These are phyloP conservation scores for Sciurus vulgaris DNA, from an alignment of 2,797 vertebrate genomes.

Conservation along the genomic window DNA sequence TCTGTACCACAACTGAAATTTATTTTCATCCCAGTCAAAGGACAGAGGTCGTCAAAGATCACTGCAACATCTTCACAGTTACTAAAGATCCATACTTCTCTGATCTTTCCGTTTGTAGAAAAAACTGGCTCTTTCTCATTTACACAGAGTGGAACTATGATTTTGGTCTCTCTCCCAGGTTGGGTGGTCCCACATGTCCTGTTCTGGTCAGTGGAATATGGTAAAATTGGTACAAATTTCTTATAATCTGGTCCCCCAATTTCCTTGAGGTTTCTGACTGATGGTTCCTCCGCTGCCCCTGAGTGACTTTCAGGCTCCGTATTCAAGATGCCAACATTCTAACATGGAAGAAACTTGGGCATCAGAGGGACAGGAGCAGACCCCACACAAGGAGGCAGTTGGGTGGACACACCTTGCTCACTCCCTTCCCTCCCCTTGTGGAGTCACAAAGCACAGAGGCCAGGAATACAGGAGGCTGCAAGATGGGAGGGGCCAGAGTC, in stretches of 20 bases:
- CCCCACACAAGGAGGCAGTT: not conserved
- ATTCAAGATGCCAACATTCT: not conserved
- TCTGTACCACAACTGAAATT: too few relatives aligned
- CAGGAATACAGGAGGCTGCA: too few relatives aligned
- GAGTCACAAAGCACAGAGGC: not conserved
- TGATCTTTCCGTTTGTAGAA: too few relatives aligned
- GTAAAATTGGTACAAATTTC: not conserved
- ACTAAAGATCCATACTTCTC: not conserved
- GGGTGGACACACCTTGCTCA: rapidly evolving
- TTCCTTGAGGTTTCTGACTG: not conserved
- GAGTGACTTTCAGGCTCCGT: not conserved
- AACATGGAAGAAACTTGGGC: not conserved
- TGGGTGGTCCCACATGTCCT: too few relatives aligned
- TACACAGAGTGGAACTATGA: too few relatives aligned
- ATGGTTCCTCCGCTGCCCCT: too few relatives aligned
- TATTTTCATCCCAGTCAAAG: not conserved
- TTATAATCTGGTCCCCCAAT: not conserved
- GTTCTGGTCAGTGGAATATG: too few relatives aligned
- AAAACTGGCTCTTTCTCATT: not conserved
- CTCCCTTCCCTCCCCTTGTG: not conserved
- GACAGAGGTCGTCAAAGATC: not conserved
- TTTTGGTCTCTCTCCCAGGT: not conserved
- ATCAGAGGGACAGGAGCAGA: too few relatives aligned
- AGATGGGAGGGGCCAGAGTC: not conserved
- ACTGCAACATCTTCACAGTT: not conserved